These are phyloP conservation scores for Sceloporus tristichus DNA, from an alignment of 2,113 vertebrate species.

Conservation along the genomic window DNA sequence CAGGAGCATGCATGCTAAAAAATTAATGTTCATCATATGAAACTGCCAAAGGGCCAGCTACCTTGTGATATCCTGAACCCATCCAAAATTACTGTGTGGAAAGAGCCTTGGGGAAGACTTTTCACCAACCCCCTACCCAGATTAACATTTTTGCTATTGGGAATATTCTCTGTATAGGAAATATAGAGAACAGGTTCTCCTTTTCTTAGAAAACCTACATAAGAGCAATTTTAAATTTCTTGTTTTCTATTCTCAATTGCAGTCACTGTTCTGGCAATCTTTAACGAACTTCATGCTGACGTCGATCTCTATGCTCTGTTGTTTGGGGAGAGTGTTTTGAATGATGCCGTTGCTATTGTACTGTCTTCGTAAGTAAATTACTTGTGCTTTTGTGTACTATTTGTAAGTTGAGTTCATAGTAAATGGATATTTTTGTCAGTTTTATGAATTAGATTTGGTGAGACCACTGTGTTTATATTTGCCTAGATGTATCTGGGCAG, in stretches of 20 bases:
- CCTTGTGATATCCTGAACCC: background rate
- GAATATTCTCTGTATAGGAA: constrained; percentile 10
- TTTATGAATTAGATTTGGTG: background rate
- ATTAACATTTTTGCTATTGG: constrained; percentile 17
- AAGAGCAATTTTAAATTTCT: constrained; percentile 13
- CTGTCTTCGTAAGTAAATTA: constrained; percentile 92
- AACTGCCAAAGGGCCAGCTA: background rate
- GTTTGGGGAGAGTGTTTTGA: constrained; percentile 97
- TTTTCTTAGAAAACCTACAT: background rate
- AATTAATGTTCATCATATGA: background rate
- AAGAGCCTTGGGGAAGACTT: background rate
- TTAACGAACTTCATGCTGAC: constrained; percentile 95
- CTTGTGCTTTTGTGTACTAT: constrained; percentile 18
- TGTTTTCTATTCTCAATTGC: constrained; percentile 37
- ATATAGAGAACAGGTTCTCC: background rate
- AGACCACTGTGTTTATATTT: background rate
- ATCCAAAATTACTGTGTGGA: background rate
- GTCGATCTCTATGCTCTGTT: constrained; percentile 98
- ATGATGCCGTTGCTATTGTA: constrained; percentile 96
- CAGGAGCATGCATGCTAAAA: too few species aligned
- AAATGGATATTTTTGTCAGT: background rate
- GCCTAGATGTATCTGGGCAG: background rate
- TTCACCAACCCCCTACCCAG: background rate
- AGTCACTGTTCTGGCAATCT: constrained; percentile 98
- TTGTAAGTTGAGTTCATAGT: background rate